A percentile compares a stretch with the other conserved stretches of the same genome.
phyloP scores from a whole-genome alignment of 2,113 vertebrate genomes.

The Helogale parvula region DNA sequence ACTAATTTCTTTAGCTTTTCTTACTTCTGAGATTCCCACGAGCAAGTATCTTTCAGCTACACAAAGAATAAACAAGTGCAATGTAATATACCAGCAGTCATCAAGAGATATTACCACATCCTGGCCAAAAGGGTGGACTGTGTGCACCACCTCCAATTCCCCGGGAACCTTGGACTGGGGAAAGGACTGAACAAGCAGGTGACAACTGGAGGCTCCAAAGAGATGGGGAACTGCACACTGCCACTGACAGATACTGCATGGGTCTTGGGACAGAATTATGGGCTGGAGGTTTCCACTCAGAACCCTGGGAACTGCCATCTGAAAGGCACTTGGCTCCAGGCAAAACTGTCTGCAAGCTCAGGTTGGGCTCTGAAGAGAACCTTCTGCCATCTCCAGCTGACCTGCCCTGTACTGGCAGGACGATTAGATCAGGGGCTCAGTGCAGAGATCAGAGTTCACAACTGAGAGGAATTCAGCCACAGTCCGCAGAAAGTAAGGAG shows the following conservation, averaged over 20 bases:
- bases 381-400: not conserved
- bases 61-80: not conserved
- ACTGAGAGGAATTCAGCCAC: not conserved
- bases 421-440: not conserved
- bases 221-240: not conserved
- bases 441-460: not conserved
- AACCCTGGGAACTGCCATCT: not conserved
- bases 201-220: not conserved
- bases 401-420: not conserved
- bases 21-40: not conserved
- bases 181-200: not conserved
- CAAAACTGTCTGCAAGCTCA: not conserved
- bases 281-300: not conserved
- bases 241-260: not conserved
- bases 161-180: not conserved
- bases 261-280: not conserved
- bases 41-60: not conserved
- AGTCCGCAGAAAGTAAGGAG: not conserved
- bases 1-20: not conserved
- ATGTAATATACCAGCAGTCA: not conserved
- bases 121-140: not conserved
- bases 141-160: not conserved
- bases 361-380: not conserved
- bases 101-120: not conserved
- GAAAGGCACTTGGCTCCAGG: not conserved